A percentile compares a stretch with the other conserved stretches of the same genome.
Evolutionary conservation across 2,113 vertebrate genomes (phyloP).

Genomic region (Larimichthys polyactis): DNA sequence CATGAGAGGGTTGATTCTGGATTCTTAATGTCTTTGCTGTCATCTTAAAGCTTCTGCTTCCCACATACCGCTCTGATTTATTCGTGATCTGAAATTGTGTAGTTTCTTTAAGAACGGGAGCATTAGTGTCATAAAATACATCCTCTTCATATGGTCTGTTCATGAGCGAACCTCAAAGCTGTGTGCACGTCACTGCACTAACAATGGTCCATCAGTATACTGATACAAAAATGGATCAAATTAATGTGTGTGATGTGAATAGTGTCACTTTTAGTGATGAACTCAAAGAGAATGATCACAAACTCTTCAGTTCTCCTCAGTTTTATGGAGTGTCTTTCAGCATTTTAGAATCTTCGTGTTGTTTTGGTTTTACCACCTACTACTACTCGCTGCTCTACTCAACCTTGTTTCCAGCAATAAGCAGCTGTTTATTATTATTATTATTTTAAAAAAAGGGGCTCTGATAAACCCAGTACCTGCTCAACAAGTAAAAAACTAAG

Average conservation of each 20-base stretch:
- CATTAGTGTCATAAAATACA: not conserved
- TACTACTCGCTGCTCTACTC: not conserved
- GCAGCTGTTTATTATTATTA: not conserved
- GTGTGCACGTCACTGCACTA: not conserved
- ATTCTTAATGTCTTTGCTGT: conserved; percentile 32
- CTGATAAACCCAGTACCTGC: not conserved
- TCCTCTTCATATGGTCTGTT: not conserved
- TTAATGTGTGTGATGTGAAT: not conserved
- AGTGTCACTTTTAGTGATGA: too few relatives aligned
- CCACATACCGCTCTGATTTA: conserved; percentile 7
- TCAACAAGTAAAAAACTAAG: not conserved
- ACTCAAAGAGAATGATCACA: too few relatives aligned
- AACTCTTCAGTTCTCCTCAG: too few relatives aligned
- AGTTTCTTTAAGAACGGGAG: not conserved
- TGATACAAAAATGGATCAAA: not conserved
- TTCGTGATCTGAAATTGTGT: not conserved
- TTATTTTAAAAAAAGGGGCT: too few relatives aligned
- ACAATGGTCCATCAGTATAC: not conserved
- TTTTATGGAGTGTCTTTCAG: too few relatives aligned
- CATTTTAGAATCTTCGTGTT: too few relatives aligned
- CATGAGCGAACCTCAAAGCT: not conserved
- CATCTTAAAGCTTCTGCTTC: conserved; percentile 7
- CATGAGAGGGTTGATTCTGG: conserved; percentile 44
- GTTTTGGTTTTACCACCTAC: too few relatives aligned
- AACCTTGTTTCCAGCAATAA: not conserved